Percentiles rank a stretch among this genome's conserved stretches.
These are phyloP conservation scores for Apamea monoglypha DNA, from an alignment of 2,888 invertebrate species.

Conservation along the genomic window DNA sequence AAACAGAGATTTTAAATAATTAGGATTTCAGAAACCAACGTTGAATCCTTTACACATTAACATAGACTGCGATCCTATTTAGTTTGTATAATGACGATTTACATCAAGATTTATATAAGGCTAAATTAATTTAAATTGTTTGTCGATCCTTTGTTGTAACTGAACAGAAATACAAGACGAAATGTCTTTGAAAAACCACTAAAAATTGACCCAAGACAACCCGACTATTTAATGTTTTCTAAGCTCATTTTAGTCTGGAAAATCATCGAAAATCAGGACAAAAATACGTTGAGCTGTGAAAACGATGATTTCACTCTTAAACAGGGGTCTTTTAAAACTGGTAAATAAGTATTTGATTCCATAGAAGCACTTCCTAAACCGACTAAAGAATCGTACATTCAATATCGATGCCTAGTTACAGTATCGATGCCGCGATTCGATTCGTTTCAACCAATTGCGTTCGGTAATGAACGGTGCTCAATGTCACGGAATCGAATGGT, in stretches of 20 bases:
- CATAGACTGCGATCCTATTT: neutral
- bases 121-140: conserved; percentile 1
- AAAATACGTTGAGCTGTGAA: neutral
- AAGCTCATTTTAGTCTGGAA: conserved; percentile 13
- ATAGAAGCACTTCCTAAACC: conserved; percentile 31
- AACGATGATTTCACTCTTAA: rapidly evolving
- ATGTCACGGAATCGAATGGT: conserved; percentile 54
- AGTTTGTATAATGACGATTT: neutral
- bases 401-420: conserved; percentile 49
- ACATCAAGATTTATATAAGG: conserved; percentile 9
- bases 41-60: neutral
- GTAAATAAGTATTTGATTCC: conserved; percentile 12
- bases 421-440: conserved; percentile 52
- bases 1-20: neutral
- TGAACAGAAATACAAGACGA: neutral
- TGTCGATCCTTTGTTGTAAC: neutral
- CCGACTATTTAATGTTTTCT: neutral
- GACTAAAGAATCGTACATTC: conserved; percentile 35
- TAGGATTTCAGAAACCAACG: neutral
- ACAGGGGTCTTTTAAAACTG: neutral
- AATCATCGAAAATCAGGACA: neutral
- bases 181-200: neutral
- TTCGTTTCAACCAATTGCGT: conserved; percentile 64
- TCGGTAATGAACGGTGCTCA: conserved; percentile 60
- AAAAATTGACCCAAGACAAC: neutral